A percentile compares a stretch with the other conserved stretches of the same genome.
phyloP scores from a whole-genome alignment of 1,140 invertebrate species.

The Drosophila virilis region DNA sequence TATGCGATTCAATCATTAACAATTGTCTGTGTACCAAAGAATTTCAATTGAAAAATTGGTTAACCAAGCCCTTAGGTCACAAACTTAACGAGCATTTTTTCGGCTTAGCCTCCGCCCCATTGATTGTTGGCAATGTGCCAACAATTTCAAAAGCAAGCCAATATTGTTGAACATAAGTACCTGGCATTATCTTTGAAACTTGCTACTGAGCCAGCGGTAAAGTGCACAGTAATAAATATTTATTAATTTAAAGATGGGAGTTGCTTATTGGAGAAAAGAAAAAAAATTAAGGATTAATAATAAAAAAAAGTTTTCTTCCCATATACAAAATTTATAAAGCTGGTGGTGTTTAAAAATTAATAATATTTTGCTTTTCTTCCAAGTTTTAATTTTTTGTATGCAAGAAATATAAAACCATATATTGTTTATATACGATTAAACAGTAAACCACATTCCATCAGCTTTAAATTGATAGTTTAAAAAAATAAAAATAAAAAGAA shows the following conservation, averaged over 20 bases:
- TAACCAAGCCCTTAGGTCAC: constrained; percentile 75
- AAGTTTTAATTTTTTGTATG: too few relatives aligned
- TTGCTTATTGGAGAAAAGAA: background rate
- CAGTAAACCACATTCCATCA: too few relatives aligned
- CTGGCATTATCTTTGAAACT: constrained; percentile 1
- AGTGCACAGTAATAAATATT: constrained; percentile 1
- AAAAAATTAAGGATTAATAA: background rate
- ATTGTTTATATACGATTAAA: too few relatives aligned
- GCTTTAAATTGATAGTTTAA: too few relatives aligned
- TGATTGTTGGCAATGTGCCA: constrained; percentile 15
- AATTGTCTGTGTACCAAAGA: constrained; percentile 63
- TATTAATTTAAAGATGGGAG: background rate
- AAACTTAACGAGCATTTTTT: constrained; percentile 61
- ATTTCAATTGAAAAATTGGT: constrained; percentile 65
- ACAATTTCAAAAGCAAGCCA: constrained; percentile 20
- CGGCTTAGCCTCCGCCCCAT: constrained; percentile 44
- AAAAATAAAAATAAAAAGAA: too few relatives aligned
- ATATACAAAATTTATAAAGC: too few relatives aligned
- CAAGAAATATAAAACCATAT: too few relatives aligned
- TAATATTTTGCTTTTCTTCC: too few relatives aligned
- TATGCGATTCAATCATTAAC: constrained; percentile 68
- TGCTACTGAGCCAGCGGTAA: background rate
- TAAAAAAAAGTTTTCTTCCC: too few relatives aligned
- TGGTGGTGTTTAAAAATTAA: too few relatives aligned
- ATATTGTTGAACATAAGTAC: constrained; percentile 13